Evolutionary conservation across 2,113 vertebrate genomes (phyloP).

Genomic region (Piprites chloris): DNA sequence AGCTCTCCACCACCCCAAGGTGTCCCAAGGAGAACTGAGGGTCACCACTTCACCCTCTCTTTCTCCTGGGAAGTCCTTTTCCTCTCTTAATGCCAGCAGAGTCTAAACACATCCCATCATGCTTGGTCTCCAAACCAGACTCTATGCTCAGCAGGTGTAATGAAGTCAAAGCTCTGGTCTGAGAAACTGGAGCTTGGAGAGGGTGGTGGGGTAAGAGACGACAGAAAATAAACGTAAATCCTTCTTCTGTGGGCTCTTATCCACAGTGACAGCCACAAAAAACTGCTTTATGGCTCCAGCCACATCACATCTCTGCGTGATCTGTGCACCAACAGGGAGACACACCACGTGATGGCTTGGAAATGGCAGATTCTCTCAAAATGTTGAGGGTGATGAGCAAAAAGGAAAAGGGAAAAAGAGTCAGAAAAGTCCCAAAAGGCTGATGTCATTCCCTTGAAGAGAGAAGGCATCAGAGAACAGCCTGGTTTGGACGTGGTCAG

Average conservation of each 20-base stretch:
- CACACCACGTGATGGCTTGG: not conserved
- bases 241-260: not conserved
- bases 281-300: not conserved
- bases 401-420: not conserved
- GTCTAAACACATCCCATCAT: fast-evolving
- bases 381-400: not conserved
- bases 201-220: not conserved
- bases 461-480: not conserved
- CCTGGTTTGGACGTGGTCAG: not conserved
- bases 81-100: not conserved
- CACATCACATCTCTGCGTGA: not conserved
- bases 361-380: not conserved
- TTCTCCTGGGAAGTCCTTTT: not conserved
- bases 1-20: not conserved
- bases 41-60: fast-evolving
- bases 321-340: not conserved
- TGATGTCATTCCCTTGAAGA: not conserved
- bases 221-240: not conserved
- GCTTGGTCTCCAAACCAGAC: not conserved
- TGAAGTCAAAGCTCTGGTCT: not conserved
- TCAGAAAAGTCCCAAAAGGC: not conserved
- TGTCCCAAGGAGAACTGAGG: not conserved
- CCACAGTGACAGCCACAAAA: not conserved
- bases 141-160: not conserved
- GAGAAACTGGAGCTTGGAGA: not conserved